Evolutionary conservation across 2,797 vertebrate genomes (phyloP).

Genomic region (Hydrophis major): DNA sequence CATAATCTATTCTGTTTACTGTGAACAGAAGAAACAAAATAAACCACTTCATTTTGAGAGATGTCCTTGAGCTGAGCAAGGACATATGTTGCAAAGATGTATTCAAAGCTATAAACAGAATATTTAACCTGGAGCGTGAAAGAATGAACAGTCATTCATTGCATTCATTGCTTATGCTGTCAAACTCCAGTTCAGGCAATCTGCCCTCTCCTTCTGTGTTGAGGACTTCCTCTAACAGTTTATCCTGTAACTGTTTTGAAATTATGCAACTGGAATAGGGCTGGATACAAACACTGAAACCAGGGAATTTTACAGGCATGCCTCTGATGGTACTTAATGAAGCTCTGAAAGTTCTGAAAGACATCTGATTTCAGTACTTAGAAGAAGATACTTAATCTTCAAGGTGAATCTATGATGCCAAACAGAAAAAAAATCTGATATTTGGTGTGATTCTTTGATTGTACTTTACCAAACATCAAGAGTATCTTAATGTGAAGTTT

Average conservation of each 20-base stretch:
- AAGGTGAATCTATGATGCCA: not conserved
- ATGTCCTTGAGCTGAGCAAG: not conserved
- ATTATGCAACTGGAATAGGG: not conserved
- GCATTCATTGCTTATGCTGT: not conserved
- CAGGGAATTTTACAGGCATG: too few relatives aligned
- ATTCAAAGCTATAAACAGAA: slow-evolving; percentile 5
- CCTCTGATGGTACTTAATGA: not conserved
- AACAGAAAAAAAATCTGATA: not conserved
- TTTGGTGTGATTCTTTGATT: not conserved
- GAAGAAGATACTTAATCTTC: not conserved
- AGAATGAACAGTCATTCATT: not conserved
- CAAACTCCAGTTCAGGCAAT: not conserved
- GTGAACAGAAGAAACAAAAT: slow-evolving; percentile 1
- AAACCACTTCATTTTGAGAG: slow-evolving; percentile 5
- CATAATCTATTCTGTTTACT: slow-evolving; percentile 8
- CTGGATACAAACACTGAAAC: not conserved
- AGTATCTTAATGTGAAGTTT: not conserved
- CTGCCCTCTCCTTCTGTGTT: not conserved
- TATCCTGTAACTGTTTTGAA: not conserved
- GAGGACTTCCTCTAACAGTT: not conserved
- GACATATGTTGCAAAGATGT: not conserved
- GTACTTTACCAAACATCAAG: not conserved
- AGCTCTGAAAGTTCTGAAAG: not conserved
- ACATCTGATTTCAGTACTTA: not conserved
- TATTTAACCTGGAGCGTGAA: not conserved